Base-by-base conservation (phyloP, 2,113 vertebrate genomes). In the Aplodontia rufa region DNA sequence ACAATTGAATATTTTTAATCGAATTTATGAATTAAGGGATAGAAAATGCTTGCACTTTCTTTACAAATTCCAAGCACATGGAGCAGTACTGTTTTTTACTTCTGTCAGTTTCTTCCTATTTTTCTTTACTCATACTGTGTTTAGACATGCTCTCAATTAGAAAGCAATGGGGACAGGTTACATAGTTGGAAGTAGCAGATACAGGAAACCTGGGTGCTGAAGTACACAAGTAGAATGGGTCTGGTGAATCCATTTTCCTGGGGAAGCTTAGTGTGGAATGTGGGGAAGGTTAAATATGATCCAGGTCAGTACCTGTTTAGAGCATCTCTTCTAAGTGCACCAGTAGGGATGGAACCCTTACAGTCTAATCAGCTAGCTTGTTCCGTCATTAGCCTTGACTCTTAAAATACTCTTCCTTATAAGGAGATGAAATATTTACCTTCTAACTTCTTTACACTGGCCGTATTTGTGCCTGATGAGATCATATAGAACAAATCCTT, bases 371-470 rank as follows among this genome's bases (percentile, higher is more conserved):
- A 78, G 49, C 60, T 13, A 35, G 53, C 72, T 72, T 55, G 51
- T 78, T 68, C 58, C 47, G 76, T 80, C 66, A 10, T 76, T 68
- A 91, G 32, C 79, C 75, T 72, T 64, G 74, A 71, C 68, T 91
- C 64, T 82, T 91, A 72, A 69, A 95, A 84, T 76, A 69, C 26
- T 76, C 68, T 94, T 92, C 91, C 91, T 88, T 90, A 85, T 87
- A 79, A 85, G 76, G 94, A 86, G 64, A 75, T 84, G 68, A 95
- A 94, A 58, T 82, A 22, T n/a, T 90, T 90, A 49, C 88, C 83
- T 90, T 72, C 71, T 74, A 62, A 66, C 49, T 85, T 94, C 68
- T 94, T 94, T 74, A 19, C 45, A 10, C 40, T 37, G 74, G 14
- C 83, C 66, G 69, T 85, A 1, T 91, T 69, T 91, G 55, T 92